Base-by-base conservation (phyloP, 2,797 vertebrate species). In the Macropus fuliginosus region DNA sequence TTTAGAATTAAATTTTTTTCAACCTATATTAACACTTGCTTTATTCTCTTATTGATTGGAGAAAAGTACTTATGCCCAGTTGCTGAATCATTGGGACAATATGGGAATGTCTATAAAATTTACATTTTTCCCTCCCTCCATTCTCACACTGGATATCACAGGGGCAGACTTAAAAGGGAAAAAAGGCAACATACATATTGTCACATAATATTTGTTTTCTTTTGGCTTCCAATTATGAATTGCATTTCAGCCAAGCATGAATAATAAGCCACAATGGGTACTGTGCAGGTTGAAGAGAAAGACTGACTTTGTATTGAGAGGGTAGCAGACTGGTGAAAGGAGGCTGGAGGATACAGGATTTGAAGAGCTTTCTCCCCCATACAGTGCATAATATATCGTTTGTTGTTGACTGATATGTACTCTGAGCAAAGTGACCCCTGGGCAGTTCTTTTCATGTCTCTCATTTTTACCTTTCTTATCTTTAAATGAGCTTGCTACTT, bases 361-460 rank as follows among this genome's bases (percentile, higher is more conserved):
- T 90, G 56, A 92, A 92, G 4, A 16, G 10, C 34, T 50, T 50
- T 34, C 34, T 55, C 9, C 55, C 29, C 14, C 12, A 29, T 56
- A 34, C 50, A 11, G 46, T 91, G 94, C 55, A 66, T 95, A 55
- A 12, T 81, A 54, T 50, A 4, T 91, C 94, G 28, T 91, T 94
- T 89, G 24, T 55, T 92, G 54, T 81, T 92, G 92, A 92, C 90
- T 94, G 95, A 91, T 87, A 27, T 93, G 27, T 21, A 4, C 11
- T 94, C 56, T 97, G 92, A 90, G 57, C 92, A 91, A 81, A 98
- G 54, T 94, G 97, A 96, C 92, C 74, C 9, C 91, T 95, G 87
- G 55, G 21, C 94, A 94, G 97, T 90, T 97, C 92, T 95, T 97
- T 97, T 97, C 89, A 1, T 46, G 74, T 50, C 21, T 21, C n/a